Conservation (phyloP, 2,113 vertebrate species). For the Buteo buteo region DNA sequence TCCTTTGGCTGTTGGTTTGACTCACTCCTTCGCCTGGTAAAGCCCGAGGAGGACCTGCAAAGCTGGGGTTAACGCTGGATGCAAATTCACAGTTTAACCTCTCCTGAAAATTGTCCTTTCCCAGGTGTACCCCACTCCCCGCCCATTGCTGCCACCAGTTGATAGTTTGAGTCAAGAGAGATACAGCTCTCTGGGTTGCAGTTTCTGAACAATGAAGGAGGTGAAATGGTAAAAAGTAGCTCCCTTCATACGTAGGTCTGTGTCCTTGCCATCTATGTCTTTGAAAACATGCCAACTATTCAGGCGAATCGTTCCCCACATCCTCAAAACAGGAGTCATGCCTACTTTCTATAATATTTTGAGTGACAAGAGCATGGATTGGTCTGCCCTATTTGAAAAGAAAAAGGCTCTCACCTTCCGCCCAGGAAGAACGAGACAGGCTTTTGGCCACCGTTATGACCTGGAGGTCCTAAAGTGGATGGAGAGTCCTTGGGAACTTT, state of each 20-base stretch:
- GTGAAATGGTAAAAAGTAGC: background rate
- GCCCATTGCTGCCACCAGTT: background rate
- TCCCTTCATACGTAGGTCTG: fast-evolving
- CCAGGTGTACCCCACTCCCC: fast-evolving
- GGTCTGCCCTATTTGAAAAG: background rate
- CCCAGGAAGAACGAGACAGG: fast-evolving
- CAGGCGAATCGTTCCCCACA: background rate
- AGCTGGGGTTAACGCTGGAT: background rate
- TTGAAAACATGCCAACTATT: background rate
- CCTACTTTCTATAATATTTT: background rate
- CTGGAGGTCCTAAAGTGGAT: background rate
- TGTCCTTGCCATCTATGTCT: background rate
- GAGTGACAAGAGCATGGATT: background rate
- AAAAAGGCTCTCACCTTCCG: background rate
- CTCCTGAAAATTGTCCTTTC: background rate
- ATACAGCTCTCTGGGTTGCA: background rate
- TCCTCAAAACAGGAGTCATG: background rate
- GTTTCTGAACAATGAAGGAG: background rate
- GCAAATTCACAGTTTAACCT: background rate
- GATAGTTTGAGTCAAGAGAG: background rate
- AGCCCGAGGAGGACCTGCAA: background rate
- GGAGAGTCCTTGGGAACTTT: background rate
- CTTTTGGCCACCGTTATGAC: background rate
- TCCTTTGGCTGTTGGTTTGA: background rate
- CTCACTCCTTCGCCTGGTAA: background rate